These are phyloP conservation scores for Tamandua tetradactyla DNA, from an alignment of 2,797 vertebrate species.

Conservation along the genomic window DNA sequence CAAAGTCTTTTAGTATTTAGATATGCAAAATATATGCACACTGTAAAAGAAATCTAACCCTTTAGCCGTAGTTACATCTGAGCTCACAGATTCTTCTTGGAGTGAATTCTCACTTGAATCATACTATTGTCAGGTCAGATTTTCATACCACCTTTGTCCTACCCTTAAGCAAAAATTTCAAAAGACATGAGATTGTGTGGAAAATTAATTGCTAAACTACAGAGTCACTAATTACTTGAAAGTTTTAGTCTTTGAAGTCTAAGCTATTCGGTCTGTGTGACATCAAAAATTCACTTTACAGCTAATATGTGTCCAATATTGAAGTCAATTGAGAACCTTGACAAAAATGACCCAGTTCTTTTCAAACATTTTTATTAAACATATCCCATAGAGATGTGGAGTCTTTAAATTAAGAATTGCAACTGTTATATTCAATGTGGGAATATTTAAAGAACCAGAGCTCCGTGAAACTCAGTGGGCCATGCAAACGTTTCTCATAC, in stretches of 20 bases:
- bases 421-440: constrained; percentile 52
- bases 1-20: constrained; percentile 32
- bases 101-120: fast-evolving
- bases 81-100: not conserved
- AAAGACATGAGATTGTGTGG: not conserved
- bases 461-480: constrained; percentile 39
- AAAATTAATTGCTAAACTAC: not conserved
- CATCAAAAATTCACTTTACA: constrained; percentile 72
- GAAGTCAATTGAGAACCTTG: constrained; percentile 68
- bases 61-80: not conserved
- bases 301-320: constrained; percentile 55
- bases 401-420: constrained; percentile 73
- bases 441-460: constrained; percentile 64
- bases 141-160: not conserved
- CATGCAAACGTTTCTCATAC: constrained; percentile 41
- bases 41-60: not conserved
- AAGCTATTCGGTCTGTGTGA: constrained; percentile 68
- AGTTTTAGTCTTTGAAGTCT: constrained; percentile 67
- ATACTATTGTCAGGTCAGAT: fast-evolving
- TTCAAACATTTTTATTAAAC: constrained; percentile 75
- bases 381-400: constrained; percentile 58
- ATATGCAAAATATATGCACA: not conserved
- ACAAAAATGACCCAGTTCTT: constrained; percentile 79
- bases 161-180: constrained; percentile 17
- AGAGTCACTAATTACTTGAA: constrained; percentile 13